Conservation (phyloP, 2,113 vertebrate species). For the Rallus limicola region DNA sequence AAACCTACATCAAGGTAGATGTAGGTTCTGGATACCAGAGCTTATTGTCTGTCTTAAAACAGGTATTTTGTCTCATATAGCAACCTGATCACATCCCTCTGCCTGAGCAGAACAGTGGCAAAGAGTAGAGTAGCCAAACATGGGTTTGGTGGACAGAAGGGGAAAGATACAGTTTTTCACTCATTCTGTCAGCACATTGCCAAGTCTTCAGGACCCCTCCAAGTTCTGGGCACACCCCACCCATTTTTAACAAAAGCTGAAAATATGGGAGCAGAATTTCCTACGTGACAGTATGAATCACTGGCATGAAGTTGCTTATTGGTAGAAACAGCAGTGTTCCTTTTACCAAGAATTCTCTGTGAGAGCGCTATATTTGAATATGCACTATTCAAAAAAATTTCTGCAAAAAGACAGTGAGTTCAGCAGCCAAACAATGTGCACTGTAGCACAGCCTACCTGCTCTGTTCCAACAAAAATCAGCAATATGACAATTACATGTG, state of each 20-base stretch:
- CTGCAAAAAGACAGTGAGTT: not conserved
- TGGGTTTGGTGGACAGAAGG: not conserved
- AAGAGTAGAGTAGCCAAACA: not conserved
- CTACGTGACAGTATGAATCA: not conserved
- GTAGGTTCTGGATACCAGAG: not conserved
- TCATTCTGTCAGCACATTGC: not conserved
- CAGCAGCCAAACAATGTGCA: not conserved
- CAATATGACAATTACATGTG: constrained; percentile 79
- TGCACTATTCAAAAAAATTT: not conserved
- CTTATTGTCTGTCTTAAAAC: not conserved
- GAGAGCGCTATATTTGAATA: not conserved
- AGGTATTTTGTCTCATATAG: not conserved
- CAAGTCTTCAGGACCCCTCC: not conserved
- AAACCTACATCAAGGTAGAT: not conserved
- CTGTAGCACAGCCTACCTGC: constrained; percentile 67
- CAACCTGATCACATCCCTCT: not conserved
- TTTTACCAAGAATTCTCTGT: not conserved
- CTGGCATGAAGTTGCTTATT: not conserved
- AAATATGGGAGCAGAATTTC: not conserved
- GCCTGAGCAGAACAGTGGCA: not conserved
- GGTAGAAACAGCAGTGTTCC: not conserved
- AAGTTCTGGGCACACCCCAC: not conserved
- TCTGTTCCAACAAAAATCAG: constrained; percentile 89
- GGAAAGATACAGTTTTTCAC: not conserved
- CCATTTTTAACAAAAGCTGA: not conserved